These are phyloP conservation scores for Morone saxatilis DNA, from an alignment of 2,113 vertebrate genomes.

Conservation along the genomic window DNA sequence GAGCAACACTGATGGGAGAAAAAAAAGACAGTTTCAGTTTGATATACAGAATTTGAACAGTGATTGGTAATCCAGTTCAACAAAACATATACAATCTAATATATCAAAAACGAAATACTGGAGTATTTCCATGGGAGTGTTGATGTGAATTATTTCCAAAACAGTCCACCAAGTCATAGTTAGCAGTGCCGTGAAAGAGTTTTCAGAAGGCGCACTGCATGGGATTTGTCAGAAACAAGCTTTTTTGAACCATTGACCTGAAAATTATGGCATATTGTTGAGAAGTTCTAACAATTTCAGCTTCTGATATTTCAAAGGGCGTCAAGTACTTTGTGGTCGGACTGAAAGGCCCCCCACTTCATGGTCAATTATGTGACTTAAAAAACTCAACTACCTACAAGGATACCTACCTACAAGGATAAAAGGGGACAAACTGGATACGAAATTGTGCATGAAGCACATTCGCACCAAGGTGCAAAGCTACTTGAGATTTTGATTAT, in stretches of 20 bases:
- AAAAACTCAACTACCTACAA: conserved; percentile 23
- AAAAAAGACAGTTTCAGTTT: conserved; percentile 17
- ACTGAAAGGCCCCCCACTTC: conserved; percentile 25
- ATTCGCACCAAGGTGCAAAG: conserved; percentile 48
- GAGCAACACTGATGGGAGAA: conserved; percentile 40
- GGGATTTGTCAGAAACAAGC: conserved; percentile 29
- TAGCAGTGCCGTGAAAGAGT: not conserved
- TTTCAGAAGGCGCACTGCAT: not conserved
- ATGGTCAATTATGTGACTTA: conserved; percentile 30
- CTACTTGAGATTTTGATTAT: conserved; percentile 65
- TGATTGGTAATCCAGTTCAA: conserved; percentile 3
- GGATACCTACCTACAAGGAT: not conserved
- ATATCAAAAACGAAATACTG: not conserved
- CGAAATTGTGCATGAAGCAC: conserved; percentile 22
- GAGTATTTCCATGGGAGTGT: not conserved
- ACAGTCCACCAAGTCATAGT: not conserved
- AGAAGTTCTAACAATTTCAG: conserved; percentile 40
- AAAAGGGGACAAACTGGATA: conserved; percentile 10
- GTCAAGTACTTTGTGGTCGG: conserved; percentile 28
- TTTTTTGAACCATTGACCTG: conserved; percentile 21
- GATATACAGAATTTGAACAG: conserved; percentile 16
- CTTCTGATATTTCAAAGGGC: conserved; percentile 29
- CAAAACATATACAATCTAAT: not conserved
- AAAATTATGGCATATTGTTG: conserved; percentile 16
- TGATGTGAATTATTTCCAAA: not conserved